Percentiles rank a stretch among this genome's conserved stretches.
Conservation (phyloP, 2,797 vertebrate species). For the Dendrocincla tyrannina region DNA sequence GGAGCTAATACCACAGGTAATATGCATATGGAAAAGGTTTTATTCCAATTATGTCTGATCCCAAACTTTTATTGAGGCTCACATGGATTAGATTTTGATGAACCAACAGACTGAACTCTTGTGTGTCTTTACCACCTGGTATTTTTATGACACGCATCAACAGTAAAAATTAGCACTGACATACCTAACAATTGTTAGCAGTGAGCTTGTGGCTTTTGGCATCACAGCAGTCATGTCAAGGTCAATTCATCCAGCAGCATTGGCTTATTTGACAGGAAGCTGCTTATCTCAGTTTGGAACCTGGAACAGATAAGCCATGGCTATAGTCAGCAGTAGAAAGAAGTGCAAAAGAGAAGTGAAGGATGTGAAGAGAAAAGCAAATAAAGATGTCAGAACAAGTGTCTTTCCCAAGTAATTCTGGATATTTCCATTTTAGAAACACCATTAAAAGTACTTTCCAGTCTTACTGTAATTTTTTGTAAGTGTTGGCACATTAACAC, state of each 20-base stretch:
- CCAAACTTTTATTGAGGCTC: background rate
- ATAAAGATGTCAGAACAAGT: background rate
- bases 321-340: background rate
- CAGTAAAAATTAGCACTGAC: background rate
- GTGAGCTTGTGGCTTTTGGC: slow-evolving; percentile 21
- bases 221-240: slow-evolving; percentile 45
- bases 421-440: background rate
- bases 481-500: background rate
- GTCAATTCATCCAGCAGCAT: background rate
- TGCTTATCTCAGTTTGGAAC: slow-evolving; percentile 47
- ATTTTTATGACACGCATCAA: background rate
- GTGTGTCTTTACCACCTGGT: background rate
- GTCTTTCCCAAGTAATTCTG: background rate
- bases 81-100: background rate
- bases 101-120: background rate
- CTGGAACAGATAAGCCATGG: slow-evolving; percentile 14
- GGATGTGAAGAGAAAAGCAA: background rate
- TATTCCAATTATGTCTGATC: background rate
- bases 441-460: background rate
- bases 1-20: background rate
- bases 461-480: background rate
- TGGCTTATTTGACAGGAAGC: slow-evolving; percentile 35
- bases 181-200: background rate
- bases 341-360: background rate
- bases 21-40: background rate